Percentiles rank a stretch among this genome's conserved stretches.
Evolutionary conservation across 37 sponge, comb jelly and placozoan species (phyloP).

Genomic region (Crambe crambe): DNA sequence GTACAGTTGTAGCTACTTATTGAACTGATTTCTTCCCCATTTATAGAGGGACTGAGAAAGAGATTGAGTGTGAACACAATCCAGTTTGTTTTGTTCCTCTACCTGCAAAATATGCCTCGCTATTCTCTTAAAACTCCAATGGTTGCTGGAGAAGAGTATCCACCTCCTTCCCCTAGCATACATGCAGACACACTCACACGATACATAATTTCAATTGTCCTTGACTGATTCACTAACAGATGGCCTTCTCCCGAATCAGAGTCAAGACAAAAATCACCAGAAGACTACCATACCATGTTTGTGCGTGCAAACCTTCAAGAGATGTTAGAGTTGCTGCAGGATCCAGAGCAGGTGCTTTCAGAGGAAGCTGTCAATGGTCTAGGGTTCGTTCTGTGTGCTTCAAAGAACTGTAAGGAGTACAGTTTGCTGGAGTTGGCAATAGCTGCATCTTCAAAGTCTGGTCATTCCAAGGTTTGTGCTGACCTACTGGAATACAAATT

Average conservation of each 20-base stretch:
- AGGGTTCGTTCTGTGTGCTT: slow-evolving; percentile 36
- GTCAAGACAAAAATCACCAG: slow-evolving; percentile 30
- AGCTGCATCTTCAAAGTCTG: slow-evolving; percentile 18
- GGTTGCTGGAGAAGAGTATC: slow-evolving; percentile 62
- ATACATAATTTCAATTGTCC: background rate
- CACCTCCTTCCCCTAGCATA: no score
- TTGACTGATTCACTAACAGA: slow-evolving; percentile 22
- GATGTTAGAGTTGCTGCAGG: slow-evolving; percentile 40
- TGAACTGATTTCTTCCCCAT: background rate
- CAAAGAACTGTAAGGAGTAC: background rate
- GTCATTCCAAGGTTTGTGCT: slow-evolving; percentile 41
- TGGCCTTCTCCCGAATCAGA: slow-evolving; percentile 75
- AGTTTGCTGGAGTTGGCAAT: slow-evolving; percentile 32
- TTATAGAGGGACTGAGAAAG: slow-evolving; percentile 31
- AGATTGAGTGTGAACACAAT: slow-evolving; percentile 31
- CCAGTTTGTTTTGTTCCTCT: slow-evolving; percentile 53
- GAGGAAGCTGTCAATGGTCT: slow-evolving; percentile 39
- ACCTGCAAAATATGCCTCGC: slow-evolving; percentile 43
- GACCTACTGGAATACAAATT: background rate
- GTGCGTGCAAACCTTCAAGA: slow-evolving; percentile 32
- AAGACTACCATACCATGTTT: slow-evolving; percentile 37
- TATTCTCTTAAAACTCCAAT: slow-evolving; percentile 42
- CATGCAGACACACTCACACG: no score
- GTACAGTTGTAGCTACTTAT: background rate
- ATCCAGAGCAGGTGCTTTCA: slow-evolving; percentile 5